Evolutionary conservation across 2,113 vertebrate genomes (phyloP).

Genomic region (Poecile atricapillus): DNA sequence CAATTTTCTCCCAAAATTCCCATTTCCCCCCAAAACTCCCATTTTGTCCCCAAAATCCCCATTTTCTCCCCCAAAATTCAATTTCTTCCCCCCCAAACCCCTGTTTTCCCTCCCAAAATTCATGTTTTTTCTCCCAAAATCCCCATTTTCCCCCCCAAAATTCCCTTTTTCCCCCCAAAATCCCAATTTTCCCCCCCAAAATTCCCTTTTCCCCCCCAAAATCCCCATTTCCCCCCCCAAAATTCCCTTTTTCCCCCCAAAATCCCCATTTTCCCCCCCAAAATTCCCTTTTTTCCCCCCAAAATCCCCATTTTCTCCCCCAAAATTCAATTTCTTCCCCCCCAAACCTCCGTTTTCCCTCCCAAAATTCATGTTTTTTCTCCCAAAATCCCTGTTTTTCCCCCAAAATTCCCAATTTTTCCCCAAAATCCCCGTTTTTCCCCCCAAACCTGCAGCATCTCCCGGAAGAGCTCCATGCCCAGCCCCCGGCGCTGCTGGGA

Average conservation of each 20-base stretch:
- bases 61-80: neutral
- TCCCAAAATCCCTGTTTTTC: neutral
- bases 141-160: neutral
- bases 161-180: neutral
- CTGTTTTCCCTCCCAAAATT: neutral
- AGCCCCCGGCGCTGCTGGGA: neutral
- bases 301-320: neutral
- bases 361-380: no score
- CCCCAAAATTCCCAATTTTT: no score
- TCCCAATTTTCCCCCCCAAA: neutral
- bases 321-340: no score
- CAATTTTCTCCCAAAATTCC: no score
- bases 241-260: no score
- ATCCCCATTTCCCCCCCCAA: no score
- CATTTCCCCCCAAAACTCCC: neutral
- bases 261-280: no score
- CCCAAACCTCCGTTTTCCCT: neutral
- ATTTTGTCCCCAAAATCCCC: neutral
- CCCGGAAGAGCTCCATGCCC: neutral
- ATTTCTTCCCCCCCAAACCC: no score
- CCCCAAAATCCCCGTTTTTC: neutral
- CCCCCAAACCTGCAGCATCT: neutral
- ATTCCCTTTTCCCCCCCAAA: neutral
- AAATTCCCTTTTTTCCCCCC: neutral
- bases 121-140: no score